Conservation (phyloP, 2,113 vertebrate genomes). For the Tragelaphus imberbis region DNA sequence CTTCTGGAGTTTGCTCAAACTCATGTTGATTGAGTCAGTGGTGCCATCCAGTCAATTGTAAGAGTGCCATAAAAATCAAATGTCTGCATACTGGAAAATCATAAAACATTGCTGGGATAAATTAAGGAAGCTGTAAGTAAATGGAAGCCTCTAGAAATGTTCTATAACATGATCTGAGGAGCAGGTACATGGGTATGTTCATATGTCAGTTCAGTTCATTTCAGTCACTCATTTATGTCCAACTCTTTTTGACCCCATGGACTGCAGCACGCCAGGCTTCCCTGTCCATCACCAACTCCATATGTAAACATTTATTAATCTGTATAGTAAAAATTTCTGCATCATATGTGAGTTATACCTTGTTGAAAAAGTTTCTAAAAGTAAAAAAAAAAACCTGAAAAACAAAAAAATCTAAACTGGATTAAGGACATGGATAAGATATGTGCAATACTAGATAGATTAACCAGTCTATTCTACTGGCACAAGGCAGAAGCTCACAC, state of each 20-base stretch:
- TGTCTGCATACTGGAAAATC: neutral
- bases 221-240: neutral
- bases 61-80: neutral
- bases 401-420: neutral
- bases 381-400: neutral
- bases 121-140: neutral
- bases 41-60: neutral
- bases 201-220: neutral
- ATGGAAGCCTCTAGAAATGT: neutral
- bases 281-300: neutral
- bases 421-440: neutral
- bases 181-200: neutral
- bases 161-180: no score
- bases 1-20: neutral
- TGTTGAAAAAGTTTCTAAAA: neutral
- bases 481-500: neutral
- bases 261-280: neutral
- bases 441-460: neutral
- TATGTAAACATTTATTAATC: neutral
- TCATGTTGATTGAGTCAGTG: neutral
- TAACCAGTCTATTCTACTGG: neutral
- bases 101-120: neutral
- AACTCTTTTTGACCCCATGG: accelerated
- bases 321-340: neutral
- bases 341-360: neutral